Percentiles rank a stretch among this genome's conserved stretches.
Evolutionary conservation across 2,888 invertebrate genomes (phyloP).

Genomic region (Meta bourneti): DNA sequence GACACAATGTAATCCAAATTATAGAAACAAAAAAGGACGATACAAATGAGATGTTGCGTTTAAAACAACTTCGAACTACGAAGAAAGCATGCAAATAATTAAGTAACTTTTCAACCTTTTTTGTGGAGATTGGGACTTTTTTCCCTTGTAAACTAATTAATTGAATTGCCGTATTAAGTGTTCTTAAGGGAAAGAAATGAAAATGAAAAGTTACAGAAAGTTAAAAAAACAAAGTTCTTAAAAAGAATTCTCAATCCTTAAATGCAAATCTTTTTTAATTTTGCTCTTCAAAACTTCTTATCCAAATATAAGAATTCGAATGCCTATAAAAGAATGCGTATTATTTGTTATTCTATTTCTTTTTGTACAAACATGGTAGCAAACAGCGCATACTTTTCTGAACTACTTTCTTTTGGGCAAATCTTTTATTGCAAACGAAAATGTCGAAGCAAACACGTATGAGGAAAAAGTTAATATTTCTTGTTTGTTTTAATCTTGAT

Average conservation of each 20-base stretch:
- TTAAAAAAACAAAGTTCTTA: background rate
- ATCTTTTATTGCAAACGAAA: background rate
- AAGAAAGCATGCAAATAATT: conserved; percentile 46
- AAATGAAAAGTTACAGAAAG: conserved; percentile 5
- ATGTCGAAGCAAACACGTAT: no score
- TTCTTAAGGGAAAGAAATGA: conserved; percentile 21
- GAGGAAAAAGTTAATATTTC: no score
- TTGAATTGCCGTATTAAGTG: conserved; percentile 48
- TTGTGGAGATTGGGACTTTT: background rate
- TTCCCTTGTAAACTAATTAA: conserved; percentile 36
- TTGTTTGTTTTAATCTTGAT: no score
- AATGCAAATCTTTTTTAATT: conserved; percentile 2
- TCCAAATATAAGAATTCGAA: conserved; percentile 28
- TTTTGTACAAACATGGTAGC: background rate
- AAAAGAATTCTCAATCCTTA: conserved; percentile 18
- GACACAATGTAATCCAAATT: conserved; percentile 20
- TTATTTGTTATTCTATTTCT: conserved; percentile 3
- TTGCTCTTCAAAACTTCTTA: conserved; percentile 15
- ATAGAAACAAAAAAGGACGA: conserved; percentile 25
- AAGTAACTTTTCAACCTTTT: conserved; percentile 49
- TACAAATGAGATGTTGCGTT: conserved; percentile 10
- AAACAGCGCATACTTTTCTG: background rate
- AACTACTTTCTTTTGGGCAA: background rate
- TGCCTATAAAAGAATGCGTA: conserved; percentile 10
- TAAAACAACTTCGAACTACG: conserved; percentile 36